Percentiles rank a stretch among this genome's conserved stretches.
These are phyloP conservation scores for Eueides isabella DNA, from an alignment of 1,140 invertebrate genomes.

Conservation along the genomic window DNA sequence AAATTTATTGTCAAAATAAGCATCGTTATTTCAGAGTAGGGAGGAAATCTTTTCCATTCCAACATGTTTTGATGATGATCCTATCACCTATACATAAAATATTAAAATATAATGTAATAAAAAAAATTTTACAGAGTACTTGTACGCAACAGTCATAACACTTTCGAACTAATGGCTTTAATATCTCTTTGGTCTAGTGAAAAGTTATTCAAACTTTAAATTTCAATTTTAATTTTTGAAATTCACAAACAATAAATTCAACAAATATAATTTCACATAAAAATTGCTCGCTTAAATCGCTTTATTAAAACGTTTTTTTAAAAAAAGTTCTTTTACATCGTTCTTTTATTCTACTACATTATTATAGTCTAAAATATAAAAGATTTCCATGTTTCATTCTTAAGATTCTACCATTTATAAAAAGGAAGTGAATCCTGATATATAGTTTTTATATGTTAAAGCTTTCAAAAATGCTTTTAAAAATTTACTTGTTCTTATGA, in stretches of 20 bases:
- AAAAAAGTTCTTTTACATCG: not conserved
- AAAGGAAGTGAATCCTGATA: not conserved
- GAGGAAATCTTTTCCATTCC: no score
- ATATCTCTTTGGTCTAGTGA: no score
- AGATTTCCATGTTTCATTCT: not conserved
- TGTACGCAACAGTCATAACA: no score
- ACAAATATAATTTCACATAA: not conserved
- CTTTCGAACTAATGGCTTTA: no score
- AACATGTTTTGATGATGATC: no score
- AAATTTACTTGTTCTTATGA: not conserved
- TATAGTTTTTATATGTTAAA: not conserved
- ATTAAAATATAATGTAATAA: no score
- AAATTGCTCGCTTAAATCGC: not conserved
- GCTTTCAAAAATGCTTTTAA: no score
- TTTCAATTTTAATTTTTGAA: not conserved
- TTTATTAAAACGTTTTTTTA: not conserved
- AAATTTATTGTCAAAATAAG: not conserved
- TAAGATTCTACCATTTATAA: not conserved
- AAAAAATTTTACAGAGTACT: no score
- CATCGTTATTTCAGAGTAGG: no score
- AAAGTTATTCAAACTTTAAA: not conserved
- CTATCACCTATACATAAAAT: no score
- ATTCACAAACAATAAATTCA: not conserved
- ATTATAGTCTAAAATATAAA: conserved; percentile 4
- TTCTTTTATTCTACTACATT: not conserved